A percentile compares a stretch with the other conserved stretches of the same genome.
Evolutionary conservation across 2,113 vertebrate genomes (phyloP).

Genomic region (Turdus rufiventris): DNA sequence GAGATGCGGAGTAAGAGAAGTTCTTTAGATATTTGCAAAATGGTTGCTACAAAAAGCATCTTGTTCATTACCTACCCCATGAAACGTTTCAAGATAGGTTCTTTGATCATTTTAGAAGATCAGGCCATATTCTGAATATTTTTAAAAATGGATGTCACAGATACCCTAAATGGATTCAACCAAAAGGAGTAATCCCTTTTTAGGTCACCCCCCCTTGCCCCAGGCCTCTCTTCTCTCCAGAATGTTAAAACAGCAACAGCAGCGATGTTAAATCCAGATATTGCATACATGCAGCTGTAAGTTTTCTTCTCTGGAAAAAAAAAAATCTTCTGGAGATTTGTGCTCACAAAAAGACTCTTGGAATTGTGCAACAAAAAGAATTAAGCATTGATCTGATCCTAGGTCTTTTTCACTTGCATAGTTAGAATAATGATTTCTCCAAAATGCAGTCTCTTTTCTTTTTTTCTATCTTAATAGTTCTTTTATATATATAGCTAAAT

Average conservation of each 20-base stretch:
- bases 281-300: not conserved
- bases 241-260: not conserved
- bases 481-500: not conserved
- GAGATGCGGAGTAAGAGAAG: not conserved
- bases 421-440: not conserved
- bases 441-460: not conserved
- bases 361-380: not conserved
- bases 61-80: not conserved
- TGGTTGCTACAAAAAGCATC: not conserved
- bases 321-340: not conserved
- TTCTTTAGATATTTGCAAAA: not conserved
- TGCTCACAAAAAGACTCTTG: not conserved
- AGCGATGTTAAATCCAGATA: not conserved
- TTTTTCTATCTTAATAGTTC: not conserved
- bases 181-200: not conserved
- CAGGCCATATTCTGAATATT: not conserved
- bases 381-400: not conserved
- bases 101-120: not conserved
- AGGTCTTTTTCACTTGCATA: not conserved
- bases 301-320: not conserved
- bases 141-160: not conserved
- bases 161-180: not conserved
- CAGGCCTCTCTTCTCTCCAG: fast-evolving
- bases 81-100: not conserved
- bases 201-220: fast-evolving